Evolutionary conservation across 2,113 vertebrate genomes (phyloP).

Genomic region (Salvelinus alpinus): DNA sequence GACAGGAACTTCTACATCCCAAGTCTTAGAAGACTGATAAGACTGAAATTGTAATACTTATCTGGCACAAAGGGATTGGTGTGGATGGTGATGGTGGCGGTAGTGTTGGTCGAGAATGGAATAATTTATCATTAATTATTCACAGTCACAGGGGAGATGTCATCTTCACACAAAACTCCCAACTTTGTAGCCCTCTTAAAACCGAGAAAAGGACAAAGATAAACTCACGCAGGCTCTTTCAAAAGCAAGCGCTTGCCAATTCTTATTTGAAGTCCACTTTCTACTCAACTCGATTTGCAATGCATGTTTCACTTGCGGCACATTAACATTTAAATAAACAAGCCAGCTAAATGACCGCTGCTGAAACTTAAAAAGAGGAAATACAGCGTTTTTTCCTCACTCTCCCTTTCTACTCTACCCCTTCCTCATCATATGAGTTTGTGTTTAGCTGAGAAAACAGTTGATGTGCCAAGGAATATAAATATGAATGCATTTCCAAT

Average conservation of each 20-base stretch:
- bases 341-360: conserved; percentile 64
- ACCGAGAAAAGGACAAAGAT: conserved; percentile 54
- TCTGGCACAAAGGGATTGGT: too few relatives aligned
- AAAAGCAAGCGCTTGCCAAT: conserved; percentile 28
- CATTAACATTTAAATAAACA: conserved; percentile 76
- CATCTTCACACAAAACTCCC: conserved; percentile 63
- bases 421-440: conserved; percentile 44
- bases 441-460: conserved; percentile 53
- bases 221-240: conserved; percentile 44
- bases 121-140: conserved; percentile 88
- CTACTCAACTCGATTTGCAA: conserved; percentile 54
- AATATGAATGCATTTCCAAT: conserved; percentile 32
- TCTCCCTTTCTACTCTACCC: conserved; percentile 36
- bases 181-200: conserved; percentile 53
- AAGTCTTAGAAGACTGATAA: too few relatives aligned
- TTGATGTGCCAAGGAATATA: conserved; percentile 38
- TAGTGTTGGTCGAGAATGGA: conserved; percentile 69
- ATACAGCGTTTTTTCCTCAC: conserved; percentile 55
- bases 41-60: too few relatives aligned
- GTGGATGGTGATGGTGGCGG: conserved; percentile 15
- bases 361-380: conserved; percentile 63
- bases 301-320: conserved; percentile 59
- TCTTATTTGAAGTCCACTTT: conserved; percentile 58
- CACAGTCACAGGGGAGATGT: conserved; percentile 71
- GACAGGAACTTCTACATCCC: too few relatives aligned